These are phyloP conservation scores for Malurus leucopterus DNA, from an alignment of 2,797 vertebrate genomes.

Conservation along the genomic window DNA sequence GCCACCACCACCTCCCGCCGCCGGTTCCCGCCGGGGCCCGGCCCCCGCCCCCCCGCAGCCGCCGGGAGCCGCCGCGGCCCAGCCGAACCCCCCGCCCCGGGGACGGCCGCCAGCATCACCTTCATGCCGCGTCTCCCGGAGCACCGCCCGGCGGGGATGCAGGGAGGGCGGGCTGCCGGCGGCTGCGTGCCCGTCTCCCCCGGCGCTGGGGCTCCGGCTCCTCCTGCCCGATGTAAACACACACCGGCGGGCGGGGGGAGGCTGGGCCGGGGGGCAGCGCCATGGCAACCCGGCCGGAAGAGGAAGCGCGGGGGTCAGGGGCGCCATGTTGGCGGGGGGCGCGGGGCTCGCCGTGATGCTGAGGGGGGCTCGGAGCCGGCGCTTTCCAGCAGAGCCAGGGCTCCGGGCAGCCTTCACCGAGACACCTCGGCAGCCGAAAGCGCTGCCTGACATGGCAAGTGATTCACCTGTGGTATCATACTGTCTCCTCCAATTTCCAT, in stretches of 20 bases:
- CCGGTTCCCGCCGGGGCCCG: not conserved
- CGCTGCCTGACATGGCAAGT: rapidly evolving
- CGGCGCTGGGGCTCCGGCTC: not conserved
- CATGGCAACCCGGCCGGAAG: slow-evolving; percentile 54
- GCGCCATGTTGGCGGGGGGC: slow-evolving; percentile 15
- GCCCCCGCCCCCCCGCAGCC: not conserved
- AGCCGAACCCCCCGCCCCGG: not conserved
- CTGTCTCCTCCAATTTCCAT: not conserved
- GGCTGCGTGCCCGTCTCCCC: not conserved
- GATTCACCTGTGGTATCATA: rapidly evolving
- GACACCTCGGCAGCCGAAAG: rapidly evolving
- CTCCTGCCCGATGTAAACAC: slow-evolving; percentile 48
- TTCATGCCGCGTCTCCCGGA: slow-evolving; percentile 45
- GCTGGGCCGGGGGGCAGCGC: slow-evolving; percentile 21
- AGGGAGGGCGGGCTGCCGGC: not conserved
- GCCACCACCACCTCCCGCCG: not conserved
- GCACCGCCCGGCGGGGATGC: not conserved
- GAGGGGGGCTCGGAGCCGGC: rapidly evolving
- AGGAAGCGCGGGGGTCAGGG: slow-evolving; percentile 17
- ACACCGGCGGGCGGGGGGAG: not conserved
- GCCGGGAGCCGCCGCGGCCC: not conserved
- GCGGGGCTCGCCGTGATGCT: rapidly evolving
- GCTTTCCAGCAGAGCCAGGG: rapidly evolving
- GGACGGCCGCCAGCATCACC: slow-evolving; percentile 23
- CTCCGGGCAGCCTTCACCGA: rapidly evolving